Conservation (phyloP, 2,888 invertebrate genomes). For the Biston stratarius region DNA sequence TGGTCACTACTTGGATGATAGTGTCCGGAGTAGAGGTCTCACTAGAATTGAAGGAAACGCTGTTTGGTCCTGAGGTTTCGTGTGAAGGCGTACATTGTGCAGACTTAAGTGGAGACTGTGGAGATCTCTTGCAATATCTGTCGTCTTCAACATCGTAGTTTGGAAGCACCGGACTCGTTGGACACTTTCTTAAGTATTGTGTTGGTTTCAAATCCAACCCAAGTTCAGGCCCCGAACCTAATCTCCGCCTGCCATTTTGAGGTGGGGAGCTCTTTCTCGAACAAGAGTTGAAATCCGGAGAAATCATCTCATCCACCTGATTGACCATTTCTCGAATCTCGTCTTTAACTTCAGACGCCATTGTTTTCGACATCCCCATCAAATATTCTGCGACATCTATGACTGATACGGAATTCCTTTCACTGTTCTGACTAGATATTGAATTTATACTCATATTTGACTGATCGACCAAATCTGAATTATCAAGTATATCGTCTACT, state of each 20-base stretch:
- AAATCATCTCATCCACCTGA: conserved; percentile 90
- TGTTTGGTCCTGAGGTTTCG: conserved; percentile 77
- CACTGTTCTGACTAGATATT: conserved; percentile 87
- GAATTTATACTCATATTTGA: conserved; percentile 80
- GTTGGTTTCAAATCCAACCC: conserved; percentile 72
- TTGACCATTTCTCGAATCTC: conserved; percentile 91
- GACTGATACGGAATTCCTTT: conserved; percentile 90
- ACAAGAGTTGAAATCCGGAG: conserved; percentile 74
- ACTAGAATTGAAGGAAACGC: conserved; percentile 83
- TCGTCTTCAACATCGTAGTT: conserved; percentile 71
- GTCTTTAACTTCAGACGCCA: conserved; percentile 92
- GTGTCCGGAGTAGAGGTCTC: conserved; percentile 84
- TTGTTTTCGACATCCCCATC: conserved; percentile 91
- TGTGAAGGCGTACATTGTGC: conserved; percentile 77
- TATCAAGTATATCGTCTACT: conserved; percentile 92
- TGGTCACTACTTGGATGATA: conserved; percentile 80
- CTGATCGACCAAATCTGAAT: conserved; percentile 87
- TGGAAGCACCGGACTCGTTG: conserved; percentile 79
- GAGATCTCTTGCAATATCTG: conserved; percentile 65
- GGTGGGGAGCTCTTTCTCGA: conserved; percentile 81
- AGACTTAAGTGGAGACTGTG: conserved; percentile 74
- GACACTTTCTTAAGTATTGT: conserved; percentile 73
- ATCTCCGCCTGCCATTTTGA: conserved; percentile 71
- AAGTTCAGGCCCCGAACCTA: conserved; percentile 79
- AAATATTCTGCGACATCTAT: conserved; percentile 92